A percentile compares a stretch with the other conserved stretches of the same genome.
Conservation (phyloP, 1,140 invertebrate species). For the Drosophila nannoptera region DNA sequence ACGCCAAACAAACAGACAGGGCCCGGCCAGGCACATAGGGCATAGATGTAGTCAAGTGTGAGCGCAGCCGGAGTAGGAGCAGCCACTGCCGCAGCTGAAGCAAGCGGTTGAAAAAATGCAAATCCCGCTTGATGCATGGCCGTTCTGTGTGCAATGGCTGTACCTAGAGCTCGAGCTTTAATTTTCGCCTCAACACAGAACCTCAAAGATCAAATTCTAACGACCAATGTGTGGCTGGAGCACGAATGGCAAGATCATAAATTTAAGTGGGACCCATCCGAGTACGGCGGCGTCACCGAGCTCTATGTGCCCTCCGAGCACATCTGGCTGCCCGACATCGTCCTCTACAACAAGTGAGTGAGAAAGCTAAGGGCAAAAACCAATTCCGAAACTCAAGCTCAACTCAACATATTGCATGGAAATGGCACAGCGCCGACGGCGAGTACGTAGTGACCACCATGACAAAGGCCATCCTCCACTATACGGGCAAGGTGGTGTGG, state of each 20-base stretch:
- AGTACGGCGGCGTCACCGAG: constrained; percentile 96
- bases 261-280: constrained; percentile 95
- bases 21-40: constrained; percentile 10
- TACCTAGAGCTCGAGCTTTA: constrained; percentile 52
- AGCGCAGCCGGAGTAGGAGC: constrained; percentile 10
- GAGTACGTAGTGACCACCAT: constrained; percentile 98
- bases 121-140: constrained; percentile 66
- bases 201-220: constrained; percentile 97
- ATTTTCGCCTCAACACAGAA: constrained; percentile 83
- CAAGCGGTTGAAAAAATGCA: constrained; percentile 32
- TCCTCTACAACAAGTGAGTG: constrained; percentile 97
- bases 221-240: constrained; percentile 97
- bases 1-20: constrained; percentile 34
- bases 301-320: constrained; percentile 95
- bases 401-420: not conserved
- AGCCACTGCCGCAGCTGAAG: not conserved
- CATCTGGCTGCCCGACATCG: constrained; percentile 97
- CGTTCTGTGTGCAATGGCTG: constrained; percentile 62
- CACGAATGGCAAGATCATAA: constrained; percentile 99
- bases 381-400: not conserved
- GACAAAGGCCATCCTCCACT: constrained; percentile 96
- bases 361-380: too few species aligned
- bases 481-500: constrained; percentile 93
- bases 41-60: not conserved
- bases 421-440: constrained; percentile 91